Evolutionary conservation across 2,797 vertebrate species (phyloP), one percentile per base, ranked within the genome.

Genomic region (Acrossocheilus fasciatus): DNA sequence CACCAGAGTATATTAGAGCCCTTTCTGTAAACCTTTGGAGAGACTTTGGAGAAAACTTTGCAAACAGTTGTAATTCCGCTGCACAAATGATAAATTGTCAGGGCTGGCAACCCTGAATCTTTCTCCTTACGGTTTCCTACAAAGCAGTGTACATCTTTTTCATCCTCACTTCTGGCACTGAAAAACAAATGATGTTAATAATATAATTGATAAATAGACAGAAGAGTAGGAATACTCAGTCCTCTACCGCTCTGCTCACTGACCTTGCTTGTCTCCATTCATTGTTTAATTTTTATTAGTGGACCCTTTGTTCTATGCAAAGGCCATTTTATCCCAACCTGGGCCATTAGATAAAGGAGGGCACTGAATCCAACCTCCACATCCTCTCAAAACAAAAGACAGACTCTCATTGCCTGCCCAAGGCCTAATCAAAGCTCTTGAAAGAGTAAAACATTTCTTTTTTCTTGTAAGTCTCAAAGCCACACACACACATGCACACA

Each of bases 301-400:
- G 64, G 76, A 81, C 30, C 39, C 59, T 89, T 88, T 89, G 83
- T 89, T 82, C 82, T 70, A 79, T n/a, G 82, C 62, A 79, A 77
- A 87, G 86, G 81, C 78, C 81, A 84, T 89, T 90, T 87, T 69
- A 73, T 87, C 68, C 50, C 81, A 45, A 36, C 70, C 75, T 87
- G 74, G 68, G 54, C 81, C 76, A 72, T 79, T 82, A 87, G 69
- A 90, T 82, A 88, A 84, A 88, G 50, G 62, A 82, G 36, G 69
- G 57, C n/a, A 69, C 57, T 47, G 83, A 84, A 88, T 88, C 76
- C 62, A 72, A 76, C 69, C 68, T 85, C 54, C 50, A 52, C 87
- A 87, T 85, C 84, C 78, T 47, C 39, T 15, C 50, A 62, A 90
- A 85, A 90, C 87, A 87, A 90, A 90, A 87, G 89, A 84, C 86